Percentiles rank a stretch among this genome's conserved stretches.
phyloP scores from a whole-genome alignment of 2,797 vertebrate genomes.

The Catostomus latipinnis region DNA sequence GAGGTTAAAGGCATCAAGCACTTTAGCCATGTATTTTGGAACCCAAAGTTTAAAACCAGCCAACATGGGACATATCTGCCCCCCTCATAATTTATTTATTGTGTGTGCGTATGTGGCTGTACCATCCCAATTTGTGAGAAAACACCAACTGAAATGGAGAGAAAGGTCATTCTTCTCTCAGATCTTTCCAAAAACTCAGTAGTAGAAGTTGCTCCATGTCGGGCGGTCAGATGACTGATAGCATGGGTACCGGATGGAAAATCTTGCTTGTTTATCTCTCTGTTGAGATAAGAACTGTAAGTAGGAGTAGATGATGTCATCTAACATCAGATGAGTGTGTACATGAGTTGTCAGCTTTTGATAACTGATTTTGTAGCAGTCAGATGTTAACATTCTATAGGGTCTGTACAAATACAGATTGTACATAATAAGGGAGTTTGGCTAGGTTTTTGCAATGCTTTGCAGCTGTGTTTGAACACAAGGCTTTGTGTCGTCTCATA shows the following conservation, averaged over 20 bases:
- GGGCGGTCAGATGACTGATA: neutral
- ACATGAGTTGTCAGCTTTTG: too few species aligned
- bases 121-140: too few species aligned
- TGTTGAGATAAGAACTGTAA: neutral
- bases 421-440: neutral
- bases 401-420: neutral
- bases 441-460: neutral
- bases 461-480: neutral
- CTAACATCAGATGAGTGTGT: too few species aligned
- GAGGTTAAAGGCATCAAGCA: neutral
- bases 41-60: neutral
- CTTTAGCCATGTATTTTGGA: neutral
- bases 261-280: neutral
- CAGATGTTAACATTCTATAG: too few species aligned
- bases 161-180: too few species aligned
- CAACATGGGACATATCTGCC: neutral
- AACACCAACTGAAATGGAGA: too few species aligned
- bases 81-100: neutral
- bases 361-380: too few species aligned
- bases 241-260: neutral
- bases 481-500: slow-evolving; percentile 15
- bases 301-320: neutral
- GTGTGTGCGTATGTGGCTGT: too few species aligned
- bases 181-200: neutral
- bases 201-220: neutral